Conservation (phyloP, 2,113 vertebrate species). For the Plecotus auritus region DNA sequence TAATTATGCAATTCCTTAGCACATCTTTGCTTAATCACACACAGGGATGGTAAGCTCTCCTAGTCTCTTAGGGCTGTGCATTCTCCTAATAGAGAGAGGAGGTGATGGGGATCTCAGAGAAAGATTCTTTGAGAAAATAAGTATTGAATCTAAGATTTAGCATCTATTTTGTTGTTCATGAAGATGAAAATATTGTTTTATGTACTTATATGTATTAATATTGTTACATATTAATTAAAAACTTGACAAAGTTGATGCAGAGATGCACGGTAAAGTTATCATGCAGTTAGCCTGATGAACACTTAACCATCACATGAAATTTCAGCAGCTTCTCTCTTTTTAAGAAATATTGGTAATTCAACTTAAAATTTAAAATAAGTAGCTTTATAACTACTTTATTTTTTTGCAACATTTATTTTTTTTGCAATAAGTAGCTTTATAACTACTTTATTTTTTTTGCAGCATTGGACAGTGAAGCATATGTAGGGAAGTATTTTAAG, state of each 20-base stretch:
- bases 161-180: neutral
- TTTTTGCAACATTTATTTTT: too few relatives aligned
- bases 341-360: neutral
- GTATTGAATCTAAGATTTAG: neutral
- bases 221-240: neutral
- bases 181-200: neutral
- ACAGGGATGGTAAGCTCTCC: neutral
- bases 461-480: too few relatives aligned
- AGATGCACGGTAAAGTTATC: neutral
- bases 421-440: too few relatives aligned
- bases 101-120: neutral
- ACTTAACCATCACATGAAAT: neutral
- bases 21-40: neutral
- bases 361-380: neutral
- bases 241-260: neutral
- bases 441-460: too few relatives aligned
- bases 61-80: neutral
- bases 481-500: too few relatives aligned
- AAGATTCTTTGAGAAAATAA: neutral
- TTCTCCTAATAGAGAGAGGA: neutral
- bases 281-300: neutral
- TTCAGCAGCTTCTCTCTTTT: neutral
- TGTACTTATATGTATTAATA: neutral
- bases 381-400: neutral
- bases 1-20: neutral